Base-by-base conservation (phyloP, 1,140 invertebrate species). In the Drosophila ficusphila region DNA sequence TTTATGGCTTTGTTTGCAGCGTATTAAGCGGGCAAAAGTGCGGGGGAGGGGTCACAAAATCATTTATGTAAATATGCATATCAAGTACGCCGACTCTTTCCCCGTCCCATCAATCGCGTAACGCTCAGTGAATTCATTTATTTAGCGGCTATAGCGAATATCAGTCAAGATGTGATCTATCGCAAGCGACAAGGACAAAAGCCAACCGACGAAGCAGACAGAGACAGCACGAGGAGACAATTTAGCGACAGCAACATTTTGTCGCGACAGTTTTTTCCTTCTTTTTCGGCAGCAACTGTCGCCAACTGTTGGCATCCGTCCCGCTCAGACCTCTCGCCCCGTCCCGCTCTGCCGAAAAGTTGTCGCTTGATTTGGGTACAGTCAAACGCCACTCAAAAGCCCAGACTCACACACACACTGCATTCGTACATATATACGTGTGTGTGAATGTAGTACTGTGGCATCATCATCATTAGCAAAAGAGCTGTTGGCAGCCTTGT, bases 1-100 rank as follows among this genome's bases (percentile, higher is more conserved):
- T 90, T 90, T 90, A 90, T 90, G 79, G 77, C 69, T 83, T 90
- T 90, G 88, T 90, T 90, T 88, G 82, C 75, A 90, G 68, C 76
- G 68, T 74, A 79, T 76, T 81, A 82, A 73, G 42, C 47, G 47
- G 54, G 33, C 21, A 53, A 39, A 36, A 34, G 41, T 61, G 34
- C 27, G 68, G 62, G 44, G 34, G 12, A 18, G n/a, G 18, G 31
- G 42, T 19, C 14, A 23, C n/a, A 33, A 39, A 75, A 82, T 70
- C 69, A 64, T 65, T 82, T 82, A 88, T 82, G 78, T 58, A 88
- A 88, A 88, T 86, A 61, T 57, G 31, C 58, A 64, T 46, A 73
- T 49, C 31, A 27, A 21, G 38, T 34, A 7, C 25, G 31, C 27
- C 23, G n/a, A 11, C 23, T 58, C 44, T 19, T 16, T 53, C 21